Base-by-base conservation (phyloP, 1,140 invertebrate genomes). In the Lordiphosa mommai region DNA sequence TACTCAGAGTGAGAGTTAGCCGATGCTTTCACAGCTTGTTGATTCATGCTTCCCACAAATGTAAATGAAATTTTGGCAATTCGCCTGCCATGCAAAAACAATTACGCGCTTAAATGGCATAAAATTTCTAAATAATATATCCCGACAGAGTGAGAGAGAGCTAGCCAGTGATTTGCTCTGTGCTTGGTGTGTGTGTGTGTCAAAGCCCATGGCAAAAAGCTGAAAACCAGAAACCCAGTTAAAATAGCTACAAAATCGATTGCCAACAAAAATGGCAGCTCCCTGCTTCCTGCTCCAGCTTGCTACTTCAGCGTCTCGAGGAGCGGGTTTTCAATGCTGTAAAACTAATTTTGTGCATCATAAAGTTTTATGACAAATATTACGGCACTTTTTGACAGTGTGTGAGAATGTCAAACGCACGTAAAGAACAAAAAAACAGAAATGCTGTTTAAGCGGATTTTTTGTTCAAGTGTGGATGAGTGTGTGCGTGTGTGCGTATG, bases 341-440 rank as follows among this genome's bases (percentile, higher is more conserved):
- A 82, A 71, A 80, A 80, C 76, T 80, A 80, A 80, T 80, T 80
- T 80, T 82, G 72, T 80, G 76, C 76, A 71, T 63, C 76, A 80
- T 80, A 80, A 80, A 80, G 49, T 80, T 80, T 82, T 80, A 82
- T 71, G 77, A 68, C 76, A 82, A 80, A 80, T 80, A 80, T 82
- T 80, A 80, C 55, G 61, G 67, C 43, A 76, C 71, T 82, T 82
- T 82, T 74, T 61, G 71, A 61, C 71, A 76, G 66, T 71, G 71
- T 74, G 66, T 32, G 66, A 44, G 66, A 68, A 68, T 69, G 70
- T 80, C 74, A 74, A 82, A 65, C 59, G 57, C 70, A 80, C 52
- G 70, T 56, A 50, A 36, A 50, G 57, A 61, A 23, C 51, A 38
- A 10, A 29, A 40, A 36, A 14, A 30, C 46, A 40, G 41, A 60